Base-by-base conservation (phyloP, 2,797 vertebrate genomes). In the Myotis planiceps region DNA sequence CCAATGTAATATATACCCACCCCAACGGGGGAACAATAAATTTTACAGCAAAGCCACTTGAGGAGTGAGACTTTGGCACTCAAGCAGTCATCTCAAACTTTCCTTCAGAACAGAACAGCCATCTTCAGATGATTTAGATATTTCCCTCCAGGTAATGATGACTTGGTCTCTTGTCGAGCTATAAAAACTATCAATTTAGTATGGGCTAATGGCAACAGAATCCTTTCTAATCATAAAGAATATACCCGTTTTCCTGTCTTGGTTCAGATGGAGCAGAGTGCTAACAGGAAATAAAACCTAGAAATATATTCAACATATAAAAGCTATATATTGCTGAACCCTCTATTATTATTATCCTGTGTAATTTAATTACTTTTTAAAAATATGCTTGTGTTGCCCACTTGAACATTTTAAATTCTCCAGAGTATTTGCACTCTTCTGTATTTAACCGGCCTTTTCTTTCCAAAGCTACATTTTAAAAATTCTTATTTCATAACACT, bases 51-150 rank as follows among this genome's bases (percentile, higher is more conserved):
- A 75, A 85, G 55, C 76, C 89, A 92, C 79, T 18, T 1, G 0
- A 94, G 49, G 29, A 94, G 94, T 78, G 84, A 94, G 25, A 25
- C 6, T 79, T 0, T 34, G 66, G 92, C 15, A 85, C 76, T 92
- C 25, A 37, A 94, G 55, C 92, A 97, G 84, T 9, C 0, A 96
- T 96, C 1, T 37, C 58, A 13, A 88, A 68, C 58, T 97, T 96
- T 91, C 82, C 37, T 94, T 80, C 18, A 85, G 94, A 83, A 80
- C 9, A 88, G 13, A 96, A 96, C 13, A 65, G 32, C 21, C 88
- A 68, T 94, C 97, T 97, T 96, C 23, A 84, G 79, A 97, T 92
- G 90, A 98, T 98, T 97, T 97, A 98, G 97, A 60, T 86, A 65
- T 37, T 94, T 96, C 96, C 80, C 88, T 96, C 86, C 34, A 97